Conservation (phyloP, 1,140 invertebrate genomes). For the Patella vulgata region DNA sequence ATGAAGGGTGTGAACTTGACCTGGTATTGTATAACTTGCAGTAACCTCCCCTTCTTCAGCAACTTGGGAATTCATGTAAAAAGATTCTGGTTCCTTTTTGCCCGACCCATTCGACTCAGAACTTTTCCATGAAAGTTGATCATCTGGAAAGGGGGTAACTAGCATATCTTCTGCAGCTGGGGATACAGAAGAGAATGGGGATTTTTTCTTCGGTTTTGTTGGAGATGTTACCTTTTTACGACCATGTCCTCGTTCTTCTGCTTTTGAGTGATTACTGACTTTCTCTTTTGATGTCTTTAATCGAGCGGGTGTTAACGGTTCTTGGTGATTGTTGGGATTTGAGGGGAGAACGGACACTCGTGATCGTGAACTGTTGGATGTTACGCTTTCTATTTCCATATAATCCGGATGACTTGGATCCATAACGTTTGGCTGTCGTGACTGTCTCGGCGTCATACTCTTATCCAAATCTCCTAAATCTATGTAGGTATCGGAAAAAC, state of each 20-base stretch:
- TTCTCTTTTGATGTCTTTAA: conserved; percentile 73
- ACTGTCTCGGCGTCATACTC: neutral
- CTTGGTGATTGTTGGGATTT: conserved; percentile 30
- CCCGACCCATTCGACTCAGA: neutral
- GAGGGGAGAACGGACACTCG: neutral
- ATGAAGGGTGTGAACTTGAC: conserved; percentile 39
- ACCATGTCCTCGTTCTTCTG: conserved; percentile 72
- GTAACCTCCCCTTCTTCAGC: conserved; percentile 22
- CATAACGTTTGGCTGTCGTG: conserved; percentile 22
- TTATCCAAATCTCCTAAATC: neutral
- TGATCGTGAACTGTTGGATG: conserved; percentile 29
- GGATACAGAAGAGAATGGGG: neutral
- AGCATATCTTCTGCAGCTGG: conserved; percentile 8
- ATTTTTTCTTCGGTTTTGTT: conserved; percentile 23
- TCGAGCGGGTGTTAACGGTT: conserved; percentile 70
- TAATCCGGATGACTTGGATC: conserved; percentile 44
- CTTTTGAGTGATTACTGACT: conserved; percentile 73
- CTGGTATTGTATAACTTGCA: conserved; percentile 47
- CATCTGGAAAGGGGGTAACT: conserved; percentile 1
- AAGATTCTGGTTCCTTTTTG: conserved; percentile 2
- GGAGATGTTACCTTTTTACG: conserved; percentile 34
- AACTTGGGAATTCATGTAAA: conserved; percentile 10
- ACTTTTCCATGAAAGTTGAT: conserved; percentile 3
- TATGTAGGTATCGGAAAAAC: conserved; percentile 34
- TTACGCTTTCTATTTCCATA: conserved; percentile 53